These are phyloP conservation scores for Leuciscus idus DNA, from an alignment of 2,113 vertebrate genomes.

Conservation along the genomic window DNA sequence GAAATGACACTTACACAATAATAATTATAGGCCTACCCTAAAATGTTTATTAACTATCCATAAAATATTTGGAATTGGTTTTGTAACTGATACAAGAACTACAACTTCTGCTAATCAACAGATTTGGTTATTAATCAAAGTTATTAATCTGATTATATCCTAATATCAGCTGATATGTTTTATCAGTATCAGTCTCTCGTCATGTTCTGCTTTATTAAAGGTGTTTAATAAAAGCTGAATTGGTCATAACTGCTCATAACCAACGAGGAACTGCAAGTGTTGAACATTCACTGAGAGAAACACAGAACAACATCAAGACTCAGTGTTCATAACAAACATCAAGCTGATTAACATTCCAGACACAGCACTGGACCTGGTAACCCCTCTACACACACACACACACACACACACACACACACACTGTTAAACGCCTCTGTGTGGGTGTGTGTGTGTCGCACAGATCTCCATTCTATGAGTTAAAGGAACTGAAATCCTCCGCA, in stretches of 20 bases:
- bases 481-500: constrained; percentile 8
- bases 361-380: constrained; percentile 4
- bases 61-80: background rate
- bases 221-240: background rate
- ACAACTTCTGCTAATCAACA: background rate
- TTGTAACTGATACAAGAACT: background rate
- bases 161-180: background rate
- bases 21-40: background rate
- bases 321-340: constrained; percentile 16
- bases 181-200: background rate
- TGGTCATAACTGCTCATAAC: background rate
- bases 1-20: background rate
- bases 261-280: background rate
- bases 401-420: background rate
- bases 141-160: background rate
- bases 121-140: background rate
- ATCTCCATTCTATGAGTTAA: background rate
- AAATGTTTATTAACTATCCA: background rate
- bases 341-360: constrained; percentile 27
- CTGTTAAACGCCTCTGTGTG: no score
- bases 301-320: background rate
- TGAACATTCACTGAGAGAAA: background rate
- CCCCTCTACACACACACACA: background rate
- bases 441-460: background rate
- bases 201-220: background rate